Base-by-base conservation (phyloP, 1,140 invertebrate genomes). In the Carposina sasakii region DNA sequence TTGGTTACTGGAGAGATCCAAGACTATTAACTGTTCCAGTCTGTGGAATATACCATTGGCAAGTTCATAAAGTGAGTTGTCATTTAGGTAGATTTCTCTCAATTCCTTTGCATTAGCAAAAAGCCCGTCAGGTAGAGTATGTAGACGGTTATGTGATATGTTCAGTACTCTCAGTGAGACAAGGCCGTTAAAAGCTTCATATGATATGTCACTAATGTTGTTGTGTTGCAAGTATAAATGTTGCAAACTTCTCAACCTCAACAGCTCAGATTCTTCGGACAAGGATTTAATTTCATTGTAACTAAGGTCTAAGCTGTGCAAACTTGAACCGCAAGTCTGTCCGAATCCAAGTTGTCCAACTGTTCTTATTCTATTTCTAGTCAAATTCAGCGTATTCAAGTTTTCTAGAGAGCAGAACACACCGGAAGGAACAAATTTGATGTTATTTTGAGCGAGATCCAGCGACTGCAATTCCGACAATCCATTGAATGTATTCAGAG, bases 1-100 rank as follows among this genome's bases (percentile, higher is more conserved):
- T 62, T 92, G 90, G 85, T 98, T 98, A 47, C 92, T 90, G 1
- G 94, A 94, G 41, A 97, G 85, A 77, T 98, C 94, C 23, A 98
- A 87, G 8, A 95, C 90, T 28, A 95, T 86, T 40, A 98, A 85
- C 66, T 95, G 91, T 58, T 94, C 92, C 30, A 98, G 85, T 0
- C 91, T 89, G 54, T 93, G 92, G 74, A 97, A 96, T 12, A 94
- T 85, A n/a, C 93, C 92, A 47, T 89, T 89, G 8, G 93, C 91
- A 37, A 96, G 72, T 60, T 93, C 92, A 57, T 90, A 91, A 12
- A 96, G 79, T 13, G 92, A 91, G 67, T 96, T 96, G 70, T 92
- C 89, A 57, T 94, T 91, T 54, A 95, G 79, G 72, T 95, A 91
- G 15, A 96, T 90, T 83, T 96, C 93, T n/a, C 91, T 87, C 9